Percentiles rank a stretch among this genome's conserved stretches.
phyloP scores from a whole-genome alignment of 2,797 vertebrate species.

The Gallinago solitaria region DNA sequence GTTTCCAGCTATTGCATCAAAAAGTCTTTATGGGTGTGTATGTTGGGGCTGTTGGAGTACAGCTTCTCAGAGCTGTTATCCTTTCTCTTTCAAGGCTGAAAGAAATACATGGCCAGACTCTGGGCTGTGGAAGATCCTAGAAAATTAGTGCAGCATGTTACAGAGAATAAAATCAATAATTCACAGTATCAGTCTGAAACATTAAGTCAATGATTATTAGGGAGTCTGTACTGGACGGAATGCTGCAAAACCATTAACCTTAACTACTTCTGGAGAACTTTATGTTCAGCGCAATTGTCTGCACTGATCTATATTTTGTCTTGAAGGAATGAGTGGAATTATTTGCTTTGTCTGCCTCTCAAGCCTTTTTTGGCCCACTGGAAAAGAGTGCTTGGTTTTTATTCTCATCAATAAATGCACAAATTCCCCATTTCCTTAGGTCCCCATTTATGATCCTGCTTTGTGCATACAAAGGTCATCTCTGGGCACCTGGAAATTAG shows the following conservation, averaged over 20 bases:
- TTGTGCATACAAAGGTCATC: neutral
- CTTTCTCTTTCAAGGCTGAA: neutral
- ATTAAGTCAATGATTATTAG: neutral
- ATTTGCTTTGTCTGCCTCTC: constrained; percentile 59
- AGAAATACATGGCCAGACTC: neutral
- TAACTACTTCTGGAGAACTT: constrained; percentile 42
- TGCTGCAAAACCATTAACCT: constrained; percentile 26
- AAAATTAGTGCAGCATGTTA: neutral
- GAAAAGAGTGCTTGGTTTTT: neutral
- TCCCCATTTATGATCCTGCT: neutral
- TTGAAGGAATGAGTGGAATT: constrained; percentile 53
- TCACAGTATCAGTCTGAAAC: neutral
- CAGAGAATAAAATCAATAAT: neutral
- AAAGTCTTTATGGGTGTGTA: neutral
- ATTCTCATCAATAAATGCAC: constrained; percentile 4
- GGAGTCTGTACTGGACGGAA: neutral
- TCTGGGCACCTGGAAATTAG: neutral
- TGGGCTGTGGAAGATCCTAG: neutral
- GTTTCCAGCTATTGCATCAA: accelerated
- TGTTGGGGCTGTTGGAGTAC: neutral
- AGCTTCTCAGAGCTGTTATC: neutral
- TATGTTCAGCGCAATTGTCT: constrained; percentile 24
- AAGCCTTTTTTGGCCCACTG: neutral
- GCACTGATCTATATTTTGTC: constrained; percentile 36
- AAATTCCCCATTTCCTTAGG: neutral